Base-by-base conservation (phyloP, 2,888 invertebrate species). In the Neoscelio sp. region DNA sequence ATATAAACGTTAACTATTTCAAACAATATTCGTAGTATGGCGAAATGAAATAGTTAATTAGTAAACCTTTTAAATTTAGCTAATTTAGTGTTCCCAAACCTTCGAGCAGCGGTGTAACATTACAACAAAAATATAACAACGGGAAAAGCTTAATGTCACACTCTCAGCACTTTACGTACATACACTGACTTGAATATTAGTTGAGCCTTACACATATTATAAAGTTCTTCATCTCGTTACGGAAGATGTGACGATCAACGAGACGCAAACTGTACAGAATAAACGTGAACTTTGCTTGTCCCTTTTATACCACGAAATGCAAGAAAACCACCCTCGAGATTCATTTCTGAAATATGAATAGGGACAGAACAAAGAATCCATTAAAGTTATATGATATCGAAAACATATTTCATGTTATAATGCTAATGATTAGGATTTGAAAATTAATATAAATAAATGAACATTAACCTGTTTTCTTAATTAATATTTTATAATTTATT, bases 281-380 rank as follows among this genome's bases (percentile, higher is more conserved):
- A 40, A 15, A 13, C 40, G 17, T 13, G 13, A 12, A 8, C 40
- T 15, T 40, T 4, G 40, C 15, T 40, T 2, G 40, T 40, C 40
- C 40, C 40, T 40, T 40, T 13, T 40, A 40, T 40, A 40, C 15
- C 40, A 40, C 40, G 40, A 40, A 40, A 40, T 40, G 40, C 40
- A 40, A 40, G 40, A 40, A 40, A 40, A 40, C 40, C 5, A 40
- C 40, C 40, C 40, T 40, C 40, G 17, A 40, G 13, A 40, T 15
- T 40, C 40, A 40, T 40, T 40, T 40, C 12, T 40, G 40, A 40
- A 40, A 40, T 13, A 13, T 40, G 15, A 40, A 40, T 40, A 40
- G 40, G 40, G 40, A 40, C 40, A 40, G 17, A 15, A 40, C 40
- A 40, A 40, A 40, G 17, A 15, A 12, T 40, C 40, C 40, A 40